Conservation (phyloP, 30 jellyfish, hydroid and myxozoan species). For the Pseudorhiza aurosa region DNA sequence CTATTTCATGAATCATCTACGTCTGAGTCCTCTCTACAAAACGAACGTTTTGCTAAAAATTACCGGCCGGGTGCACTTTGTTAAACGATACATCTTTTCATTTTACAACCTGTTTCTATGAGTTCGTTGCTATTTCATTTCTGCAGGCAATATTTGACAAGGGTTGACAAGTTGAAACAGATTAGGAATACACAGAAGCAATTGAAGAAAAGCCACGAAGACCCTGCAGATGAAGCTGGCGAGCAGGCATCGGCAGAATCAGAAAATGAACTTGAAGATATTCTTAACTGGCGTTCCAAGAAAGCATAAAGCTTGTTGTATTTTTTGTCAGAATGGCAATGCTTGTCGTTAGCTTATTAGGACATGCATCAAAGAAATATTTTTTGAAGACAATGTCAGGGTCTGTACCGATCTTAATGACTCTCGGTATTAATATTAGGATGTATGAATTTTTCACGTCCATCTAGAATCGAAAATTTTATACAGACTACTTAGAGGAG, state of each 20-base stretch:
- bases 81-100: not conserved
- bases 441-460: too few relatives aligned
- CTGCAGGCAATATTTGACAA: constrained; percentile 71
- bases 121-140: not conserved
- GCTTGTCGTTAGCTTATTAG: too few relatives aligned
- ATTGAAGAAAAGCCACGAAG: not conserved
- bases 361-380: too few relatives aligned
- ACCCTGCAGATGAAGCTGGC: constrained; percentile 15
- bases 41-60: too few relatives aligned
- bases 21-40: too few relatives aligned
- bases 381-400: too few relatives aligned
- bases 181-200: constrained; percentile 12
- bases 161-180: constrained; percentile 70
- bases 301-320: constrained; percentile 52
- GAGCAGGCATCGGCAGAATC: constrained; percentile 22
- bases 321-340: too few relatives aligned
- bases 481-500: too few relatives aligned
- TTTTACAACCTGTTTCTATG: not conserved
- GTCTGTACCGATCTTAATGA: too few relatives aligned
- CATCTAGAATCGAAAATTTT: too few relatives aligned
- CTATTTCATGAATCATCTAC: too few relatives aligned
- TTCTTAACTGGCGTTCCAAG: constrained; percentile 93
- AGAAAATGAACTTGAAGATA: constrained; percentile 75
- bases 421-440: too few relatives aligned
- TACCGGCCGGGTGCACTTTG: not conserved